These are phyloP conservation scores for Callipepla squamata DNA, from an alignment of 2,113 vertebrate genomes.

Conservation along the genomic window DNA sequence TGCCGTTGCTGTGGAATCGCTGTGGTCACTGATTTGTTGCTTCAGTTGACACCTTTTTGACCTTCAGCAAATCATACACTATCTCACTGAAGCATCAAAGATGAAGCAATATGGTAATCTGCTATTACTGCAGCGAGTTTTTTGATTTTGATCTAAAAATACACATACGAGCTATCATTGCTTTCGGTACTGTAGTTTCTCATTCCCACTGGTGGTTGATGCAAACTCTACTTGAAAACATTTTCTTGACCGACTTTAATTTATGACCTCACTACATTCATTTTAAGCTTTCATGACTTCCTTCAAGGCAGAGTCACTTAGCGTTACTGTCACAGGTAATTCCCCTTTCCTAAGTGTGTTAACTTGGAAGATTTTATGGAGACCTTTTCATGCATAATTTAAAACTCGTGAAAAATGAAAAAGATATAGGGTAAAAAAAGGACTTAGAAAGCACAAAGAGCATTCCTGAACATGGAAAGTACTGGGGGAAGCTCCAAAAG, in stretches of 20 bases:
- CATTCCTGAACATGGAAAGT: background rate
- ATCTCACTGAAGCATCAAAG: background rate
- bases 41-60: background rate
- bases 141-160: background rate
- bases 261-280: background rate
- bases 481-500: background rate
- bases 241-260: background rate
- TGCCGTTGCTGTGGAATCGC: background rate
- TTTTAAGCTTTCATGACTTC: background rate
- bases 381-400: background rate
- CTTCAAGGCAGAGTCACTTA: background rate
- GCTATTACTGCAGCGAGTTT: background rate
- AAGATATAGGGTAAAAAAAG: background rate
- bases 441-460: background rate
- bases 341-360: background rate
- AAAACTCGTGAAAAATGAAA: conserved; percentile 10
- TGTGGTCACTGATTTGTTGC: background rate
- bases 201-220: background rate
- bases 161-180: background rate
- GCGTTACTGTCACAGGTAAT: background rate
- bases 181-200: background rate
- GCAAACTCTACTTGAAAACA: background rate
- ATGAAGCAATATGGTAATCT: background rate
- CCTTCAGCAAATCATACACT: background rate
- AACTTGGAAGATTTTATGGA: background rate